Evolutionary conservation across 2,888 invertebrate species (phyloP).

Genomic region (Leptura quadrifasciata): DNA sequence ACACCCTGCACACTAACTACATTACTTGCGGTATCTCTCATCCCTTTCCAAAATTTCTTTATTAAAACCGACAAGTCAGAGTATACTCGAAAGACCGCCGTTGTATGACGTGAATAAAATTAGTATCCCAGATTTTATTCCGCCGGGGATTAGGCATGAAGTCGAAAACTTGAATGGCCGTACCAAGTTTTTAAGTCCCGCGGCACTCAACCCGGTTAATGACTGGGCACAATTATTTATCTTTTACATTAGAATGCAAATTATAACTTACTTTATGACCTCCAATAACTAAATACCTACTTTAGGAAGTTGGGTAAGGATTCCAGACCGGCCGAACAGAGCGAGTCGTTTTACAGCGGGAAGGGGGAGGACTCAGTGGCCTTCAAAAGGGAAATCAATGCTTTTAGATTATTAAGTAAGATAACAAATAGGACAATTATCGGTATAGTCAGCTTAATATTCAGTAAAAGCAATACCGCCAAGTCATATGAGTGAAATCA

Average conservation of each 20-base stretch:
- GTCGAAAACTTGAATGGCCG: not conserved
- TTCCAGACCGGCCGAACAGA: slow-evolving; percentile 16
- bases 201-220: not conserved
- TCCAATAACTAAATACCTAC: slow-evolving; percentile 40
- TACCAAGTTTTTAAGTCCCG: not conserved
- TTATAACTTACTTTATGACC: slow-evolving; percentile 41
- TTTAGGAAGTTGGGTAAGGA: slow-evolving; percentile 37
- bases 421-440: not conserved
- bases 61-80: too few species aligned
- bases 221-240: slow-evolving; percentile 43
- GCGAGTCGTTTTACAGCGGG: not conserved
- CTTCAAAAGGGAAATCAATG: slow-evolving; percentile 14
- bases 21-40: too few species aligned
- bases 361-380: slow-evolving; percentile 5
- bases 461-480: too few species aligned
- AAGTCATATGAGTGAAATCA: too few species aligned
- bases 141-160: not conserved
- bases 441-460: too few species aligned
- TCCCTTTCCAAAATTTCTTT: too few species aligned
- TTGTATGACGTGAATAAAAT: too few species aligned
- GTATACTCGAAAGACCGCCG: too few species aligned
- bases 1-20: too few species aligned
- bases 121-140: not conserved
- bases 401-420: not conserved
- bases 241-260: slow-evolving; percentile 50